Evolutionary conservation across 2,113 vertebrate species (phyloP), one percentile per base, ranked within the genome.

Genomic region (Podarcis cretensis): DNA sequence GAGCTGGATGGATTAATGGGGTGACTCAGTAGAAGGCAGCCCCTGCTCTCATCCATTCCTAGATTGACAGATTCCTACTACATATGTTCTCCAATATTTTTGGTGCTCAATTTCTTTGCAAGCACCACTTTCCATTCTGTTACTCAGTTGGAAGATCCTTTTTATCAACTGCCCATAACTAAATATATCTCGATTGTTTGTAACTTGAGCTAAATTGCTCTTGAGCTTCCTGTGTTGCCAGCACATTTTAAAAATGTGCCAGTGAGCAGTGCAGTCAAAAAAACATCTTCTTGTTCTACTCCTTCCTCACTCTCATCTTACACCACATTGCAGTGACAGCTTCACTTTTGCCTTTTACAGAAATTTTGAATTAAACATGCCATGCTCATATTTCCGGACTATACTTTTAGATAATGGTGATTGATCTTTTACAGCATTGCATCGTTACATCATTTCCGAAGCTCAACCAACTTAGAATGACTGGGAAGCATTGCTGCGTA

Each of bases 391-490:
- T 27, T 78, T 71, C 27, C 76, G 81, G 74, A 92, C 71, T 71
- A 88, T 35, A n/a, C 27, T 92, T 90, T 90, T 35, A 90, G 80
- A 91, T 89, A 82, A 88, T 81, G 90, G 82, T 76, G 81, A 91
- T 85, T 86, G 30, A 20, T 86, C 84, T 87, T 89, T 92, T 79
- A 54, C 57, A 87, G 48, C 48, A 3, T 54, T 54, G 48, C 48
- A 54, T 88, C 54, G 91, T 80, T 65, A 92, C 86, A 91, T 54
- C 35, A 84, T 65, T 30, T 43, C 74, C 76, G 59, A 94, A 95
- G 92, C 79, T 68, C 69, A 83, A 76, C 91, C 87, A 90, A 90
- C 87, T 23, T 84, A 65, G 75, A 83, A 88, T 65, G 9, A 63
- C 48, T 75, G 75, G 40, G 82, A 68, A 86, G 92, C 57, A 73